Percentiles rank a stretch among this genome's conserved stretches.
These are phyloP conservation scores for Corythoichthys haematopterus DNA, from an alignment of 2,113 vertebrate genomes.

Conservation along the genomic window DNA sequence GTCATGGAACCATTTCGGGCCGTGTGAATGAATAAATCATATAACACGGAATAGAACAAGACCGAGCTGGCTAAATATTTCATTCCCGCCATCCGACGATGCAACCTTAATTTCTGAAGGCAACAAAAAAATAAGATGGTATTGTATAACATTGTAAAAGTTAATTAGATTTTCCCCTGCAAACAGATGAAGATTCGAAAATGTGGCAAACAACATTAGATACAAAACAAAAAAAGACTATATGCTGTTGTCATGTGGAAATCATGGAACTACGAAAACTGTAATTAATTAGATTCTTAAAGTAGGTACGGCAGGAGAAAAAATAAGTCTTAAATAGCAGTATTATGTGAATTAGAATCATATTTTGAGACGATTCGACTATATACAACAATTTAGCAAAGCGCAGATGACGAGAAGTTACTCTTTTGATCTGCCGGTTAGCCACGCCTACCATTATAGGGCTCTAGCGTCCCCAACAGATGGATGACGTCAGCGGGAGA, in stretches of 20 bases:
- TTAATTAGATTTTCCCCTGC: slow-evolving; percentile 20
- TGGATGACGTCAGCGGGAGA: too few species aligned
- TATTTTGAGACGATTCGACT: too few species aligned
- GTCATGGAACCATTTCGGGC: slow-evolving; percentile 51
- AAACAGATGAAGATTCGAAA: slow-evolving; percentile 7
- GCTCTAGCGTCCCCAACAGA: too few species aligned
- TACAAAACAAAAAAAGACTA: too few species aligned
- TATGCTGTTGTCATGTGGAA: not conserved
- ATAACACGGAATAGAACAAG: slow-evolving; percentile 37
- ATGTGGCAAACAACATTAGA: not conserved
- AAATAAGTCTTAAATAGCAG: too few species aligned
- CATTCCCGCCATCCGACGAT: slow-evolving; percentile 36
- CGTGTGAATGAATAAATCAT: slow-evolving; percentile 60
- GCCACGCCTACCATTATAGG: too few species aligned
- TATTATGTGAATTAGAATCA: too few species aligned
- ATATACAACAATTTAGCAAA: too few species aligned
- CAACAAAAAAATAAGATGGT: slow-evolving; percentile 16
- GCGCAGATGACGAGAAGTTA: too few species aligned
- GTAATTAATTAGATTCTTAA: too few species aligned
- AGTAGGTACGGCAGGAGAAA: too few species aligned
- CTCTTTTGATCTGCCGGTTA: too few species aligned
- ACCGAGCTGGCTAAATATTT: slow-evolving; percentile 57
- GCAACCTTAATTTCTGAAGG: slow-evolving; percentile 45
- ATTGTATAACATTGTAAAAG: slow-evolving; percentile 27
- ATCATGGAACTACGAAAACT: not conserved